These are phyloP conservation scores for Micoletzkya japonica DNA, from an alignment of 2,888 invertebrate species.

Conservation along the genomic window DNA sequence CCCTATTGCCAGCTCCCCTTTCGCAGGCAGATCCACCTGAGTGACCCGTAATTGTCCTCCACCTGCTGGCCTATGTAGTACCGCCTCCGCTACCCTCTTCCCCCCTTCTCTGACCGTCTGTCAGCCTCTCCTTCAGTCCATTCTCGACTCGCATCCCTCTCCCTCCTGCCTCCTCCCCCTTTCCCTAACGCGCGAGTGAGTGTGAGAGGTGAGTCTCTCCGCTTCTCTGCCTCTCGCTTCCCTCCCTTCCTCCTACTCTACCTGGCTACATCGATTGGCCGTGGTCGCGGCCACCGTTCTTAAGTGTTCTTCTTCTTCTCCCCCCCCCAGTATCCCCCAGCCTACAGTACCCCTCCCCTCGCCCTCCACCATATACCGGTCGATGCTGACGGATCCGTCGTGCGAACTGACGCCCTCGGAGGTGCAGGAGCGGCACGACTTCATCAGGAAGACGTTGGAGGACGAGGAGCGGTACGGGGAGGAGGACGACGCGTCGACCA, in stretches of 20 bases:
- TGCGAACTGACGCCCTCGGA: not conserved
- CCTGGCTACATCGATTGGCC: no score
- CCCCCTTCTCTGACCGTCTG: not conserved
- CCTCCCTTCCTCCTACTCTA: no score
- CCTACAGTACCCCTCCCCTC: no score
- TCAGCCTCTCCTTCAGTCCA: not conserved
- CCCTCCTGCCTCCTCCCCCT: not conserved
- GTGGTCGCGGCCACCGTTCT: not conserved
- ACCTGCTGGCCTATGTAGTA: not conserved
- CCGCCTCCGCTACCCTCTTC: not conserved
- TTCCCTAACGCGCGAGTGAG: no score
- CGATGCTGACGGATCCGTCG: not conserved
- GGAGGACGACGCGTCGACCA: slow-evolving; percentile 29
- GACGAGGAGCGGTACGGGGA: slow-evolving; percentile 8
- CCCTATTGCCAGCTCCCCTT: no score
- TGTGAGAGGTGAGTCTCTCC: no score
- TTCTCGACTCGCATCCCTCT: not conserved
- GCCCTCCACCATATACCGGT: not conserved
- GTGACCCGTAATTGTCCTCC: not conserved
- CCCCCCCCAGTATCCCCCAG: not conserved
- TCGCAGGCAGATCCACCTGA: no score
- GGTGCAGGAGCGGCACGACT: not conserved
- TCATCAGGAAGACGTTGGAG: not conserved
- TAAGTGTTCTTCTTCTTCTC: not conserved
- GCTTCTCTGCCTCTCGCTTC: not conserved